Conservation (phyloP, 2,888 invertebrate genomes). For the Andrena bicolor region DNA sequence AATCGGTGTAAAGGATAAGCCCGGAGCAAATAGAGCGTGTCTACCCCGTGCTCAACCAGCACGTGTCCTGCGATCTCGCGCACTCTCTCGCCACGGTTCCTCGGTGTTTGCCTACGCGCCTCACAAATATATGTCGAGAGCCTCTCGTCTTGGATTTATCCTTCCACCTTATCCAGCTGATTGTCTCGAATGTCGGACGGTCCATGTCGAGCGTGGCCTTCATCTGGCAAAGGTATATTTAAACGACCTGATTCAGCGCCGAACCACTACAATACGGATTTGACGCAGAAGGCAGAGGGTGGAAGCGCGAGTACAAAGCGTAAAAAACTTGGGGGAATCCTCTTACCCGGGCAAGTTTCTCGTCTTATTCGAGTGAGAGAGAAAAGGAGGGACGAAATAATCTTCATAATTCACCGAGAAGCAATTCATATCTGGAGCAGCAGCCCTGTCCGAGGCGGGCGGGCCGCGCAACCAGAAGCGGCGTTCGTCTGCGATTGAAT, state of each 20-base stretch:
- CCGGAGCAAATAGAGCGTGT: slow-evolving; percentile 36
- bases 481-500: slow-evolving; percentile 48
- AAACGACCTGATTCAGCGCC: neutral
- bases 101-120: slow-evolving; percentile 13
- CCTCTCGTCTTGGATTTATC: neutral
- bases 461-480: neutral
- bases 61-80: slow-evolving; percentile 7
- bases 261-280: neutral
- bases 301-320: slow-evolving; percentile 1
- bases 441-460: neutral
- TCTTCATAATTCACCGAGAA: slow-evolving; percentile 13
- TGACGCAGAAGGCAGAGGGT: neutral
- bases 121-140: slow-evolving; percentile 28
- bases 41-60: neutral
- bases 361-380: neutral
- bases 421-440: slow-evolving; percentile 33
- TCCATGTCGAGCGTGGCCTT: too few relatives aligned
- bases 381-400: neutral
- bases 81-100: neutral
- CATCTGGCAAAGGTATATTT: neutral
- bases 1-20: slow-evolving; percentile 51
- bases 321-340: neutral
- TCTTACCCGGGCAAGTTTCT: neutral
- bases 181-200: neutral
- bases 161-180: neutral